Evolutionary conservation across 2,113 vertebrate species (phyloP), one percentile per base, ranked within the genome.

Genomic region (Plestiodon gilberti): DNA sequence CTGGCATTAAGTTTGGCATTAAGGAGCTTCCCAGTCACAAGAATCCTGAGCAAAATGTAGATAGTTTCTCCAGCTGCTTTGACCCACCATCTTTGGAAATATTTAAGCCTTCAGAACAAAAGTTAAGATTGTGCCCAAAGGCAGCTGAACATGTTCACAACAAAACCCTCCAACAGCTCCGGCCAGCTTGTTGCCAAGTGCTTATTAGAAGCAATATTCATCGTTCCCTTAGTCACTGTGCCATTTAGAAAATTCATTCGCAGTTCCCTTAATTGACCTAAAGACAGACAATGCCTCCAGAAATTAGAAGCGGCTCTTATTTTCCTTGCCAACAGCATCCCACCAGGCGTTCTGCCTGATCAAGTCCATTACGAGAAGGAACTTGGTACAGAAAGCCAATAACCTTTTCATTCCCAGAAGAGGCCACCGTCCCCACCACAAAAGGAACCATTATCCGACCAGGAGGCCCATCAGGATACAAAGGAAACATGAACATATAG

Each of bases 321-420:
- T 90, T 62, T 80, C n/a, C 78, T 43, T 89, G 81, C 74, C 88
- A 88, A 88, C 25, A 2, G 33, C 69, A 87, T 73, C 52, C 82
- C 78, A 80, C 83, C 83, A 30, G 82, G 62, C 18, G 57, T 84
- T 81, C 1, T 57, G 35, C n/a, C 30, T 33, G 91, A 92, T 74
- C 13, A 6, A 83, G 38, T 78, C 69, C 48, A 1, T 48, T 65
- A 86, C 20, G 77, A 73, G 0, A 0, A 25, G 69, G 38, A 80
- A 88, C 13, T 86, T 0, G 30, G 57, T 3, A n/a, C 79, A 78
- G n/a, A 55, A 77, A 78, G 78, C 62, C 22, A 88, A 69, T 61
- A 67, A 78, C 64, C 78, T 55, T 76, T 89, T 38, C n/a, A 77
- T 84, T 87, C 78, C 91, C 86, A 48, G 0, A 80, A 3, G 89